phyloP scores from a whole-genome alignment of 2,888 invertebrate species.

The Meta bourneti region DNA sequence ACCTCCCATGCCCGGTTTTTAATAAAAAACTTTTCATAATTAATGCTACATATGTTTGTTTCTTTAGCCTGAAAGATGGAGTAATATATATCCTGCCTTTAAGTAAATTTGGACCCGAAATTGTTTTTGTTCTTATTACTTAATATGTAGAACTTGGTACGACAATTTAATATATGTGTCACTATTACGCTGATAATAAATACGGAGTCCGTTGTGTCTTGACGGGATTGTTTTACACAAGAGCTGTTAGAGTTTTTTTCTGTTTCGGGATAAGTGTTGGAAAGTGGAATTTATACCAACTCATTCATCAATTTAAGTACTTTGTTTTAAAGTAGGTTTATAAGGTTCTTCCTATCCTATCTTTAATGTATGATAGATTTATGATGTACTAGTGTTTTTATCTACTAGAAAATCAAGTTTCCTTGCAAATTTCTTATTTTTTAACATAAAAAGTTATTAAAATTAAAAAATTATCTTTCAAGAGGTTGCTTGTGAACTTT shows the following conservation, averaged over 20 bases:
- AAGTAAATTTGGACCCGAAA: constrained; percentile 40
- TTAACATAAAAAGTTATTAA: no score
- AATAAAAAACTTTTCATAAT: constrained; percentile 40
- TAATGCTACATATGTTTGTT: constrained; percentile 44
- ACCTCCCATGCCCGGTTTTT: constrained; percentile 4
- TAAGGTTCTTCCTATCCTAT: neutral
- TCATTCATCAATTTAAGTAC: constrained; percentile 1
- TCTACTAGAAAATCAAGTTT: neutral
- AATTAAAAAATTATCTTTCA: no score
- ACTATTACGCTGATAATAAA: constrained; percentile 27
- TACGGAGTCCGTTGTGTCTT: neutral
- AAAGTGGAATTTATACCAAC: neutral
- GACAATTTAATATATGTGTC: constrained; percentile 27
- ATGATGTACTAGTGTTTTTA: neutral
- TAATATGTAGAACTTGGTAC: constrained; percentile 15
- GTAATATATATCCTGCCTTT: constrained; percentile 37
- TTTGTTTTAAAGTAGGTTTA: neutral
- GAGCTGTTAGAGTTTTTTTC: neutral
- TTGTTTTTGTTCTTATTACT: neutral
- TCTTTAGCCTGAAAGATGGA: neutral
- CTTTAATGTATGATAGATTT: neutral
- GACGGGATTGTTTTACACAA: neutral
- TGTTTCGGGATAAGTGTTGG: neutral
- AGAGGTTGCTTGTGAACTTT: neutral
- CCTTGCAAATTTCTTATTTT: no score